Evolutionary conservation across 2,113 vertebrate species (phyloP).

Genomic region (Cinclus mexicanus): DNA sequence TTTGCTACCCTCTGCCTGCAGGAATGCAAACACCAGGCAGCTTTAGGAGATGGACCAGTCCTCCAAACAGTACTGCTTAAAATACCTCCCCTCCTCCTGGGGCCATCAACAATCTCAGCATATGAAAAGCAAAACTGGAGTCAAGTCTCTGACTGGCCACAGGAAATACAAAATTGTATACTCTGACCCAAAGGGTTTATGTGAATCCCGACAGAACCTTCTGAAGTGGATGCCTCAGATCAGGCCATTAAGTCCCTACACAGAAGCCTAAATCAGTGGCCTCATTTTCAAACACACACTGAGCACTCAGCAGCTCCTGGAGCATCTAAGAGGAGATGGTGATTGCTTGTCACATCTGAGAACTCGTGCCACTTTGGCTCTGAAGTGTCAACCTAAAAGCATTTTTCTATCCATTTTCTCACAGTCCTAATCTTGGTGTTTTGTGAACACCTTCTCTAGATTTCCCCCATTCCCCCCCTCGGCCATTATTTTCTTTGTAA

Average conservation of each 20-base stretch:
- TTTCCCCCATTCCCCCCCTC: background rate
- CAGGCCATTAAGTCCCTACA: conserved; percentile 20
- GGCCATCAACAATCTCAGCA: background rate
- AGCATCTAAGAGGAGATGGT: background rate
- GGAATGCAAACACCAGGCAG: background rate
- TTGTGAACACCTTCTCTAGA: background rate
- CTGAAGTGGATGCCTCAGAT: conserved; percentile 27
- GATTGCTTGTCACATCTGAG: conserved; percentile 45
- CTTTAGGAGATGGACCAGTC: background rate
- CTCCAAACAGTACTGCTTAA: background rate
- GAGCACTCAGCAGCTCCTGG: conserved; percentile 19
- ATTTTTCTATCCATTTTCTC: conserved; percentile 23
- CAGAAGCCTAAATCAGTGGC: background rate
- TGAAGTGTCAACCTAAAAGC: background rate
- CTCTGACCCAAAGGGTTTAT: background rate
- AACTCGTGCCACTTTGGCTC: background rate
- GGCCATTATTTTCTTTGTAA: conserved; percentile 12
- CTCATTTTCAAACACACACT: conserved; percentile 41
- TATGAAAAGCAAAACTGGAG: background rate
- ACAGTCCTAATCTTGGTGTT: background rate
- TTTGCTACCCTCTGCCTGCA: background rate
- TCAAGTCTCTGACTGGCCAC: background rate
- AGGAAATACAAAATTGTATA: background rate
- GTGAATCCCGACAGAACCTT: conserved; percentile 31
- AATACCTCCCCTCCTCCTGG: background rate